These are phyloP conservation scores for Tragelaphus buxtoni DNA, from an alignment of 2,113 vertebrate species.

Conservation along the genomic window DNA sequence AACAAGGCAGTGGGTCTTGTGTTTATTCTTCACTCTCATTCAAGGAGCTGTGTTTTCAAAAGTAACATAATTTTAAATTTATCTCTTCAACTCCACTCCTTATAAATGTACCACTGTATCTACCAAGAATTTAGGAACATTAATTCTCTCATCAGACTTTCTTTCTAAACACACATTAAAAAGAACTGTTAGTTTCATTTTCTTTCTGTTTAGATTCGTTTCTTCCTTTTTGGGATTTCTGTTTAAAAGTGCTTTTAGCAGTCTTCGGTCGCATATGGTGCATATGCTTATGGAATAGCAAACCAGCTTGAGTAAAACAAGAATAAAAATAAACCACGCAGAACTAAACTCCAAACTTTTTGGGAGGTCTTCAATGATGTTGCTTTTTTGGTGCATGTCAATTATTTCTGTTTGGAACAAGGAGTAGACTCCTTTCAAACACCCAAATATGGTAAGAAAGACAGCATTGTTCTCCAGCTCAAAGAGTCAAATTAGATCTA, in stretches of 20 bases:
- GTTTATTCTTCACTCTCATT: background rate
- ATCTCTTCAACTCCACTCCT: background rate
- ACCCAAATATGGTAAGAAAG: slow-evolving; percentile 24
- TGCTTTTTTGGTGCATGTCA: background rate
- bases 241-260: slow-evolving; percentile 61
- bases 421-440: background rate
- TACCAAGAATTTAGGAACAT: slow-evolving; percentile 48
- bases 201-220: slow-evolving; percentile 65
- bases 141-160: slow-evolving; percentile 43
- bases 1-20: background rate
- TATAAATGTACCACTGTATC: background rate
- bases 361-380: slow-evolving; percentile 53
- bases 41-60: background rate
- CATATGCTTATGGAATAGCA: slow-evolving; percentile 43
- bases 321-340: slow-evolving; percentile 69
- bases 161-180: slow-evolving; percentile 30
- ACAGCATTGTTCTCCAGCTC: slow-evolving; percentile 36
- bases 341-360: slow-evolving; percentile 50
- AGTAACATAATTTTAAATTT: slow-evolving; percentile 34
- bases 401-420: slow-evolving; percentile 34
- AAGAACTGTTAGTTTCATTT: slow-evolving; percentile 61
- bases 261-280: slow-evolving; percentile 25
- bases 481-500: background rate
- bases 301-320: slow-evolving; percentile 57
- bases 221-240: slow-evolving; percentile 42